Evolutionary conservation across 2,797 vertebrate species (phyloP).

Genomic region (Xerus rutilus): DNA sequence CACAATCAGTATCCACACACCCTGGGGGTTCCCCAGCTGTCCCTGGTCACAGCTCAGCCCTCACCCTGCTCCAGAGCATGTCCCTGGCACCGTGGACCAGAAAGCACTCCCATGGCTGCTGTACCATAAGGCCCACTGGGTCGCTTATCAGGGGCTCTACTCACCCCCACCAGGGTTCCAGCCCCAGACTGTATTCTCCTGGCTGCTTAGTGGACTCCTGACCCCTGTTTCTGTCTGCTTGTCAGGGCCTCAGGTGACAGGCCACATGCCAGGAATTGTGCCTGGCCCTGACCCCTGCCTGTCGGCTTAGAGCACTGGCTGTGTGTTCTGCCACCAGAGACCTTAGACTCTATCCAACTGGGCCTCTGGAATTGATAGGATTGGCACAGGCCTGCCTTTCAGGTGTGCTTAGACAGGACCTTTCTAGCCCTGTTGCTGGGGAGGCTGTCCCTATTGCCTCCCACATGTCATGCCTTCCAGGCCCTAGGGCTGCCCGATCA

Average conservation of each 20-base stretch:
- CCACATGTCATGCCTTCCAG: not conserved
- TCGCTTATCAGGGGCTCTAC: not conserved
- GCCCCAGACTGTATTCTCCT: not conserved
- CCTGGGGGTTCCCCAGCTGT: not conserved
- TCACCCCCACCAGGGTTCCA: not conserved
- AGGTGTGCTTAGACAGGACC: not conserved
- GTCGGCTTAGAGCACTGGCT: not conserved
- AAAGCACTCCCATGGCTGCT: not conserved
- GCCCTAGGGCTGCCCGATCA: not conserved
- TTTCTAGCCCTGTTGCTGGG: not conserved
- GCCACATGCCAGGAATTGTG: rapidly evolving
- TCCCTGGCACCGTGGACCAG: not conserved
- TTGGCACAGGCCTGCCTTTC: not conserved
- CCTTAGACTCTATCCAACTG: not conserved
- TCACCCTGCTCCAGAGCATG: not conserved
- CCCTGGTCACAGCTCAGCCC: not conserved
- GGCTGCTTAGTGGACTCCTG: not conserved
- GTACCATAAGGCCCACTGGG: not conserved
- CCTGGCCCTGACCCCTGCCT: not conserved
- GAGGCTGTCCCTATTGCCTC: not conserved
- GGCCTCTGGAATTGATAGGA: not conserved
- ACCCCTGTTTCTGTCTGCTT: not conserved
- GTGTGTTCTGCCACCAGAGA: not conserved
- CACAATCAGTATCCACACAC: not conserved
- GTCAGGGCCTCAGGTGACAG: not conserved